Evolutionary conservation across 2,797 vertebrate species (phyloP).

Genomic region (Uromys caudimaculatus): DNA sequence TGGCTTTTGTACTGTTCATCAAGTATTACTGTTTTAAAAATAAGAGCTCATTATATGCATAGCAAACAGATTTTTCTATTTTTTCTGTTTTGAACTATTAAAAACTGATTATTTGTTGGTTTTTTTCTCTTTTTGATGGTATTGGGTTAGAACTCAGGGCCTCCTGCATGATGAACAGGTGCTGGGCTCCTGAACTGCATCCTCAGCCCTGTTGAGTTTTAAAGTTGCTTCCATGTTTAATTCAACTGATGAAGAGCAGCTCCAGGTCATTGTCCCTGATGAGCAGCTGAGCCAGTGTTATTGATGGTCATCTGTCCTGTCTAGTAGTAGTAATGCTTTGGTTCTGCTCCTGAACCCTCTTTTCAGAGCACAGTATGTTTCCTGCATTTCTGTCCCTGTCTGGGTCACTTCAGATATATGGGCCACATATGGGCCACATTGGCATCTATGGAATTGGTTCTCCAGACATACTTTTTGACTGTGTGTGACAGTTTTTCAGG

Average conservation of each 20-base stretch:
- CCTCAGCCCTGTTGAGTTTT: not conserved
- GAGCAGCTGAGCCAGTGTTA: not conserved
- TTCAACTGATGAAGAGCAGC: not conserved
- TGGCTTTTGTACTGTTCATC: not conserved
- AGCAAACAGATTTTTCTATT: not conserved
- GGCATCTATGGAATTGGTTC: constrained; percentile 34
- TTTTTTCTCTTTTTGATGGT: not conserved
- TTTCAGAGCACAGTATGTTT: not conserved
- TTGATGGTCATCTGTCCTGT: not conserved
- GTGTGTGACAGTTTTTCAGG: not conserved
- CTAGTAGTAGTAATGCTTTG: not conserved
- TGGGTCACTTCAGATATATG: not conserved
- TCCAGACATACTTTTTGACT: not conserved
- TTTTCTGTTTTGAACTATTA: constrained; percentile 44
- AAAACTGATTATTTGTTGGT: constrained; percentile 14
- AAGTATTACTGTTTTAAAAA: constrained; percentile 54
- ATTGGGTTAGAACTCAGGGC: not conserved
- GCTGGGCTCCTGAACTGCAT: not conserved
- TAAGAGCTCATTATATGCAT: not conserved
- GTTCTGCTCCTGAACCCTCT: constrained; percentile 33
- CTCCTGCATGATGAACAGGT: not conserved
- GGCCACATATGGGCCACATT: not conserved
- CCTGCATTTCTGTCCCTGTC: not conserved
- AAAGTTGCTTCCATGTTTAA: not conserved
- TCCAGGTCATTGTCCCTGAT: not conserved